Evolutionary conservation across 2,888 invertebrate genomes (phyloP), one percentile per base, ranked within the genome.

Genomic region (Melieria picta): DNA sequence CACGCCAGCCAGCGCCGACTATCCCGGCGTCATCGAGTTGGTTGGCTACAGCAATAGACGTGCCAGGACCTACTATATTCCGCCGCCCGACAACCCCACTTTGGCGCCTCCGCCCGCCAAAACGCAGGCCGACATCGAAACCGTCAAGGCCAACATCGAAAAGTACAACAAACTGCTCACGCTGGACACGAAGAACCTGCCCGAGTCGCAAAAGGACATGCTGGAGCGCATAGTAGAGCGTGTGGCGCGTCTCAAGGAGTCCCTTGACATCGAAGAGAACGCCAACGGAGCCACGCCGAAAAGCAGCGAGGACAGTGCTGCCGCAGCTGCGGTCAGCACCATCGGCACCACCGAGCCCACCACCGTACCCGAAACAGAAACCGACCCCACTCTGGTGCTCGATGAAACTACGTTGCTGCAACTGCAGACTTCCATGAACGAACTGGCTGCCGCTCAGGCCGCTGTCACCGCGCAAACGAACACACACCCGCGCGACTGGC

Each of bases 161-260:
- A 85, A 86, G 74, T 87, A 87, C 70, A 86, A 86, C 74, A 81
- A 83, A 42, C 75, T 87, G 11, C 72, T 87, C 4, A 84, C 85
- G 72, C 65, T 86, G 74, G 86, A 86, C 75, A 85, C 85, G 0
- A 84, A 83, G 77, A 85, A 86, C 73, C 73, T 87, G 60, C 85
- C 86, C 0, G 85, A 85, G 71, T 85, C 85, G 46, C 87, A 87
- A 72, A 86, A 86, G 82, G 83, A 85, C 71, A 85, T 87, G 81
- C 75, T 87, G 62, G 84, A 86, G 67, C 77, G 84, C n/a, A 87
- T 87, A 57, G 87, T 87, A 48, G 86, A 87, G 67, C 81, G 87
- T 56, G 87, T 87, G 72, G 87, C 87, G 4, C 80, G 87, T 1
- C 78, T 86, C 0, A 87, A 87, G 75, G 86, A 87, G 58, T 82